Evolutionary conservation across 2,888 invertebrate genomes (phyloP), one percentile per base, ranked within the genome.

Genomic region (Catocala nupta): DNA sequence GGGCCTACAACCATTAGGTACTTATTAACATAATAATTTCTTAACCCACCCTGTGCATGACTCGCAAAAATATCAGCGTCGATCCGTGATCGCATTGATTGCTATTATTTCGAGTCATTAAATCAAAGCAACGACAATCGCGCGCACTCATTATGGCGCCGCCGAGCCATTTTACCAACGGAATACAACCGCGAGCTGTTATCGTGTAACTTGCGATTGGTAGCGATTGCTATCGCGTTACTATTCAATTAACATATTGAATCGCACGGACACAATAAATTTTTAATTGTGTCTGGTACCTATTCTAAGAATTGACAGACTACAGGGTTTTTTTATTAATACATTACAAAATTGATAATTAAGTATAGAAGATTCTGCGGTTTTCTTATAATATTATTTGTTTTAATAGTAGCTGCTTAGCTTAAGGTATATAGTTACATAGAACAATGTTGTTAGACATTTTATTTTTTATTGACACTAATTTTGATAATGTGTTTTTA

Each of bases 31-130:
- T 25, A 39, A 44, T 49, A 51, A 59, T 56, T 45, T 48, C 47
- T 58, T 49, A 57, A 63, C 12, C 12, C 83, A 81, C 53, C 79
- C 82, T 81, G 57, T 83, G 78, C 55, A 63, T 58, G 59, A 56
- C 62, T 71, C 57, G 69, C 81, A 78, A 83, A 84, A 86, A 81
- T 84, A 84, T 77, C 68, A 69, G 65, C 68, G 61, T 75, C 71
- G 75, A 67, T 73, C 73, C 75, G 71, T 72, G 84, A 81, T 81
- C 79, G 82, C 85, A 90, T 87, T 91, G 90, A 91, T 90, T 89
- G 90, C 88, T 87, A 89, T 91, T 90, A 90, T 90, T 90, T 85
- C 87, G 82, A 82, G 85, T 89, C 90, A 90, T 91, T 91, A 92
- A 92, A 92, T 92, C 92, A 92, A 90, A 90, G 82, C 86, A 85